Evolutionary conservation across 1,140 invertebrate species (phyloP).

Genomic region (Diachasma alloeum): DNA sequence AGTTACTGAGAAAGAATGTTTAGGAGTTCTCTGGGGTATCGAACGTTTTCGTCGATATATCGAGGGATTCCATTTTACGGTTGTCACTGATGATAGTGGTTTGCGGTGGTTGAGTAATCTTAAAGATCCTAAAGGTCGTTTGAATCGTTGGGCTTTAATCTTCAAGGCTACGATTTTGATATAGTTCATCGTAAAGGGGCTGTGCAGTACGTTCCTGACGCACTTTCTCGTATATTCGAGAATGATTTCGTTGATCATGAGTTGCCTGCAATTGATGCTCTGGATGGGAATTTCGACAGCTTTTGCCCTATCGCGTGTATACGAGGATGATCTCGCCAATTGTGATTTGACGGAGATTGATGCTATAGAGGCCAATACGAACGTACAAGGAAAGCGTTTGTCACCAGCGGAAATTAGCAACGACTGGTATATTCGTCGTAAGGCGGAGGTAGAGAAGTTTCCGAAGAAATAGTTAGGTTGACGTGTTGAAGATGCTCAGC

Average conservation of each 20-base stretch:
- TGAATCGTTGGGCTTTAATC: background rate
- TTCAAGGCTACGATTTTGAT: background rate
- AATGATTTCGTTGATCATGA: background rate
- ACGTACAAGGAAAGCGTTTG: background rate
- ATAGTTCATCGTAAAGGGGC: background rate
- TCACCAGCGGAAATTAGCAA: background rate
- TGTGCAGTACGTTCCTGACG: background rate
- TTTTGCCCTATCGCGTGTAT: background rate
- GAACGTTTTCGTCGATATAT: background rate
- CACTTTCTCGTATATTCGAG: background rate
- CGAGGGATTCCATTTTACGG: background rate
- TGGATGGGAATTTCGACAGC: background rate
- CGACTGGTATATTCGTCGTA: background rate
- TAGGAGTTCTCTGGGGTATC: background rate
- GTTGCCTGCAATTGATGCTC: background rate
- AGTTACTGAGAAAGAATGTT: background rate
- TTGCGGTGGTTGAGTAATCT: background rate
- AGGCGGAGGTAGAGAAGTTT: background rate
- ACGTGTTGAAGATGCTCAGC: background rate
- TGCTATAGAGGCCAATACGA: background rate
- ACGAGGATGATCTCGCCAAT: background rate
- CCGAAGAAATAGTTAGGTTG: background rate
- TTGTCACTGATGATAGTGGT: background rate
- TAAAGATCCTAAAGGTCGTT: background rate
- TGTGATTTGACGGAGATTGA: background rate